Conservation (phyloP, 1,140 invertebrate genomes). For the Gyrodactylus salaris region DNA sequence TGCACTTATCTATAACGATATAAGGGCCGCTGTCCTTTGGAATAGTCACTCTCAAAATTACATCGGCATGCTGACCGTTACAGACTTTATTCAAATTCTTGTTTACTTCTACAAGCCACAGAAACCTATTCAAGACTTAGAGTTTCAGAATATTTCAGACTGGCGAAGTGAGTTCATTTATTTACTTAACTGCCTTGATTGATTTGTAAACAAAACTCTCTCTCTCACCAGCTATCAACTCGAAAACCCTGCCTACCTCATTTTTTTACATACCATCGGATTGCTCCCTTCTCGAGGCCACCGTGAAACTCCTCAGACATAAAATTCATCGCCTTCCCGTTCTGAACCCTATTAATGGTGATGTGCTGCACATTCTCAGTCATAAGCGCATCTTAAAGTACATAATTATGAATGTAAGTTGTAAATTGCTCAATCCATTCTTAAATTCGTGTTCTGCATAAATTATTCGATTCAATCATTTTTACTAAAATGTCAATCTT, state of each 20-base stretch:
- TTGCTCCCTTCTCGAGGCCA: constrained; percentile 45
- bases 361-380: constrained; percentile 79
- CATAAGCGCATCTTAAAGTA: constrained; percentile 84
- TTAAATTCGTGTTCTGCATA: no score
- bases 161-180: constrained; percentile 28
- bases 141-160: constrained; percentile 44
- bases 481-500: no score
- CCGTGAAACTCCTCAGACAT: constrained; percentile 25
- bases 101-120: constrained; percentile 52
- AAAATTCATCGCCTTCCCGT: constrained; percentile 64
- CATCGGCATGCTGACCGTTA: constrained; percentile 68
- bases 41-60: constrained; percentile 49
- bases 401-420: constrained; percentile 63
- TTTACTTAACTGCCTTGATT: constrained; percentile 13
- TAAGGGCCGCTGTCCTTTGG: constrained; percentile 71
- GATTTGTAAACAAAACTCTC: no score
- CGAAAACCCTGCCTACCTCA: constrained; percentile 14
- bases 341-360: constrained; percentile 58
- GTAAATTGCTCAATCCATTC: no score
- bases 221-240: no score
- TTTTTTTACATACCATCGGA: constrained; percentile 18
- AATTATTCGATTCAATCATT: no score
- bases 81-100: constrained; percentile 80
- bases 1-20: constrained; percentile 78
- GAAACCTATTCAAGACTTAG: constrained; percentile 48